Percentiles rank a stretch among this genome's conserved stretches.
Conservation (phyloP, 2,888 invertebrate genomes). For the Argynnis bischoffii region DNA sequence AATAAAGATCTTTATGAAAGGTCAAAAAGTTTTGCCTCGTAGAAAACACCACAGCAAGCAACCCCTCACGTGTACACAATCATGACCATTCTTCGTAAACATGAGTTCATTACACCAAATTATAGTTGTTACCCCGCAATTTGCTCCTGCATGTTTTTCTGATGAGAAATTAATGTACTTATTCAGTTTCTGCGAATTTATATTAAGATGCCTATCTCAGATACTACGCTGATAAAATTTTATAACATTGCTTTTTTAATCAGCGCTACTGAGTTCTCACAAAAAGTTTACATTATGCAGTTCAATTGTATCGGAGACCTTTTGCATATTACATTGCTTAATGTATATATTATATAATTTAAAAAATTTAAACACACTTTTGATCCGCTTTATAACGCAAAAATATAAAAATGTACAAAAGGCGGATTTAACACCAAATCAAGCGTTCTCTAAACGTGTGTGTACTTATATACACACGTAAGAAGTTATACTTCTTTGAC, state of each 20-base stretch:
- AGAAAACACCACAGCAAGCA: slow-evolving; percentile 9
- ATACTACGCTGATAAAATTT: slow-evolving; percentile 33
- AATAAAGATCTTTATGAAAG: not conserved
- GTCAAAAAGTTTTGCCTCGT: not conserved
- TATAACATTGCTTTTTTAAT: slow-evolving; percentile 33
- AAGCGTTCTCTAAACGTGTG: no score
- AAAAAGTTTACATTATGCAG: slow-evolving; percentile 25
- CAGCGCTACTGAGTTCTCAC: slow-evolving; percentile 30
- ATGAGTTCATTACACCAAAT: slow-evolving; percentile 65
- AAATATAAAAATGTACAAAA: no score
- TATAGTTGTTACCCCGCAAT: slow-evolving; percentile 62
- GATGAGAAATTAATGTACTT: slow-evolving; percentile 55
- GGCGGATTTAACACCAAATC: no score
- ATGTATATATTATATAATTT: not conserved
- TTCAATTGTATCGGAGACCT: slow-evolving; percentile 14
- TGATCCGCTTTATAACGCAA: no score
- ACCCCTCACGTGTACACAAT: slow-evolving; percentile 58
- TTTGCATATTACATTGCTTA: not conserved
- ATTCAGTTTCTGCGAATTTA: slow-evolving; percentile 43
- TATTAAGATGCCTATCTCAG: slow-evolving; percentile 39
- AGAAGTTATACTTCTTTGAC: no score
- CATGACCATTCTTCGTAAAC: slow-evolving; percentile 53
- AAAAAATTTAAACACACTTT: no score
- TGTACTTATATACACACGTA: no score
- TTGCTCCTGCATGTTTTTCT: slow-evolving; percentile 61